Evolutionary conservation across 2,888 invertebrate genomes (phyloP), one percentile per base, ranked within the genome.

Genomic region (Harmothoe impar): DNA sequence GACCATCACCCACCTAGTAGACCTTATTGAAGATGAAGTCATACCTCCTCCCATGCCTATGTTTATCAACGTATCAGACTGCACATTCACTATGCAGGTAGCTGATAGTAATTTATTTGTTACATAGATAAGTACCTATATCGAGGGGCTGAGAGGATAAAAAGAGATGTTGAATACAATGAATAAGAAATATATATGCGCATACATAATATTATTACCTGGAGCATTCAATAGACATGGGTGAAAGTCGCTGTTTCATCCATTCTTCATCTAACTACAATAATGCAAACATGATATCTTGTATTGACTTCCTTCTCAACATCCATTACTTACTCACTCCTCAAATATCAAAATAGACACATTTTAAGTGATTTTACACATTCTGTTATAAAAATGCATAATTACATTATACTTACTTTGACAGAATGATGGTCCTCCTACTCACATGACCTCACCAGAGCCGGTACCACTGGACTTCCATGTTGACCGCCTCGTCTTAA

Each of bases 1-100:
- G 94, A 98, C 98, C 0, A 97, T 98, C 0, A 97, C 97, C 56
- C 98, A 98, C 20, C 96, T 99, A 23, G 97, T 97, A 0, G 98
- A 98, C 95, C 97, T 99, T 92, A 96, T 98, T 0, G 98, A 98
- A 95, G 98, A 99, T 95, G 98, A 99, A 96, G 97, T 98, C 62
- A 96, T 98, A 35, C 97, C 97, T 0, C 97, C 97, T 90, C 98
- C 98, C 0, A 97, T 98, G 96, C 98, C 98, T 5, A 96, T 98
- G 94, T 97, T 92, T 33, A 77, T 94, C 12, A 92, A 93, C 35
- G 91, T 94, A n/a, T 89, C 89, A 7, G 92, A 94, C 91, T 91
- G 94, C 23, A 89, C 91, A 20, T 54, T 94, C 33, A 93, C 93
- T n/a, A 89, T 95, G 43, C 92, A 93, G 93, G 94, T 94, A 91